These are phyloP conservation scores for Mesembrinibis cayennensis DNA, from an alignment of 2,113 vertebrate genomes.

Conservation along the genomic window DNA sequence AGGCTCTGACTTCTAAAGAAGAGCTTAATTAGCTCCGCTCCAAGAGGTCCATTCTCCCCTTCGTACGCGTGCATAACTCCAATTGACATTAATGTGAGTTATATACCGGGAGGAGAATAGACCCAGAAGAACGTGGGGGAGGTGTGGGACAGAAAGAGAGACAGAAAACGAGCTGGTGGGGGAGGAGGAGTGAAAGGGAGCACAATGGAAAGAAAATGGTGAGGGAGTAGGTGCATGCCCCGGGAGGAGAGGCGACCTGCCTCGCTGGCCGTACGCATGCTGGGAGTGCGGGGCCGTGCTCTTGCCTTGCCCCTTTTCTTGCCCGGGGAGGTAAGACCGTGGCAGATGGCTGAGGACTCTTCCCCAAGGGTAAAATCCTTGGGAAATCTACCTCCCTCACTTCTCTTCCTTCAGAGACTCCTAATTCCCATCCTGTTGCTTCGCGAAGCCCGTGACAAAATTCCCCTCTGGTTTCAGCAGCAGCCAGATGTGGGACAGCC, in stretches of 20 bases:
- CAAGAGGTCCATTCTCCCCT: not conserved
- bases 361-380: not conserved
- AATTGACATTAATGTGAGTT: not conserved
- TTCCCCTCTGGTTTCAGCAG: not conserved
- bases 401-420: not conserved
- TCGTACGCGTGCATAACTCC: not conserved
- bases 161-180: not conserved
- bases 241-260: not conserved
- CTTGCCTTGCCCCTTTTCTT: not conserved
- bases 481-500: not conserved
- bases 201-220: not conserved
- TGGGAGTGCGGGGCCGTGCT: not conserved
- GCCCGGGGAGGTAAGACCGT: accelerated
- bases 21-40: constrained; percentile 18
- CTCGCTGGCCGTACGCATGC: not conserved
- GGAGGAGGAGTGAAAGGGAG: not conserved
- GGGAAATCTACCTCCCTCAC: not conserved
- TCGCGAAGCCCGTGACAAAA: not conserved
- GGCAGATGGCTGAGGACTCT: not conserved
- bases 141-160: not conserved
- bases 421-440: not conserved
- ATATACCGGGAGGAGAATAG: not conserved
- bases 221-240: not conserved
- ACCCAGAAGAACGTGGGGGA: not conserved
- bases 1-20: not conserved